phyloP scores from a whole-genome alignment of 2,888 invertebrate species.

The Pilophorus perplexus region DNA sequence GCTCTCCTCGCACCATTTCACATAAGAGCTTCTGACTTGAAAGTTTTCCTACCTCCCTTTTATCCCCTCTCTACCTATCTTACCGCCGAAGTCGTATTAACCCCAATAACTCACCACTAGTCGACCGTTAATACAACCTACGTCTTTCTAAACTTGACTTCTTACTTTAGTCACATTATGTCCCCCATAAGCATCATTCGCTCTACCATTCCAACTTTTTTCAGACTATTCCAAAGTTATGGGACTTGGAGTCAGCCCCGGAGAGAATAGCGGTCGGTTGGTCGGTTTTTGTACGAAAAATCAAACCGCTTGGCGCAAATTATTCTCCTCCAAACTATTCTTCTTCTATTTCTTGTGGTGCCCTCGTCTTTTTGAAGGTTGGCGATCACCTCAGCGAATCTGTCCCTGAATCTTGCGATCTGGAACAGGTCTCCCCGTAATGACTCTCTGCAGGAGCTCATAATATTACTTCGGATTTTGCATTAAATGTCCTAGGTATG shows the following conservation, averaged over 20 bases:
- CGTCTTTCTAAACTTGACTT: conserved; percentile 29
- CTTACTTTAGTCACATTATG: conserved; percentile 27
- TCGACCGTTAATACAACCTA: conserved; percentile 25
- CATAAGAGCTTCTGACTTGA: conserved; percentile 20
- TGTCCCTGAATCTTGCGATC: no score
- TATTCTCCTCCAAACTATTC: no score
- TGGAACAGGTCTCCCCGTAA: no score
- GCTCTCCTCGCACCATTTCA: conserved; percentile 27
- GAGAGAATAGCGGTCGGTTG: not conserved
- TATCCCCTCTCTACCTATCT: not conserved
- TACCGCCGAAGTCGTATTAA: conserved; percentile 11
- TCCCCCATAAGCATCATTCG: conserved; percentile 12
- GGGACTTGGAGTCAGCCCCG: not conserved
- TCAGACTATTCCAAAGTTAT: not conserved
- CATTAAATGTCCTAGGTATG: no score
- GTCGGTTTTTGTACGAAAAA: not conserved
- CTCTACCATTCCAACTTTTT: conserved; percentile 1
- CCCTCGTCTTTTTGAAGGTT: no score
- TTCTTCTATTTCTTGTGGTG: no score
- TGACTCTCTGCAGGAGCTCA: no score
- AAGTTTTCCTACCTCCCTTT: conserved; percentile 14
- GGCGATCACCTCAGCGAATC: no score
- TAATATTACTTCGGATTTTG: no score
- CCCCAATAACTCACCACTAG: conserved; percentile 29
- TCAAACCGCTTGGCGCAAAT: no score